Evolutionary conservation across 1,140 invertebrate genomes (phyloP).

Genomic region (Conus ventricosus): DNA sequence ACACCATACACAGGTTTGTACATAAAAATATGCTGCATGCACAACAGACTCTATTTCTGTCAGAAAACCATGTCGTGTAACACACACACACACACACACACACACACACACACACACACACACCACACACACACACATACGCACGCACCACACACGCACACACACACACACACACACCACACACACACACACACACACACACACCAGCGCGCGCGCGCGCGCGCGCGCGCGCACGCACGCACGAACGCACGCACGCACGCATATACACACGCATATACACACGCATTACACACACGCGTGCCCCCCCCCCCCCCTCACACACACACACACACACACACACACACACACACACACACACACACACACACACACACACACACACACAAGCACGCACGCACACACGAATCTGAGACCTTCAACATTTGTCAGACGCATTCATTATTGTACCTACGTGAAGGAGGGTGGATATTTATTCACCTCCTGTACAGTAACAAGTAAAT

Average conservation of each 20-base stretch:
- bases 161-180: neutral
- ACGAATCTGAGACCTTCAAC: too few species aligned
- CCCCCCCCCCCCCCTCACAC: too few species aligned
- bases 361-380: neutral
- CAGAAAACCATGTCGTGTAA: neutral
- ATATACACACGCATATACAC: neutral
- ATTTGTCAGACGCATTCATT: too few species aligned
- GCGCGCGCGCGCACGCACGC: too few species aligned
- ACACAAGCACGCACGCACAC: too few species aligned
- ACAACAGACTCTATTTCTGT: too few species aligned
- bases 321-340: neutral
- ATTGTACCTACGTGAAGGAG: too few species aligned
- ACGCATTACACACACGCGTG: slow-evolving; percentile 1
- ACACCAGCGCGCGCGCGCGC: too few species aligned
- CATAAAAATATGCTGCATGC: neutral
- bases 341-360: neutral
- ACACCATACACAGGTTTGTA: neutral
- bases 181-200: neutral
- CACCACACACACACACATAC: too few species aligned
- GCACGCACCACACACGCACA: neutral
- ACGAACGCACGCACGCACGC: neutral
- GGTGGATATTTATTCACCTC: too few species aligned
- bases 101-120: slow-evolving; percentile 9
- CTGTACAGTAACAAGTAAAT: too few species aligned
- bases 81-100: slow-evolving; percentile 2